Evolutionary conservation across 2,888 invertebrate species (phyloP).

Genomic region (Cepaea hortensis): DNA sequence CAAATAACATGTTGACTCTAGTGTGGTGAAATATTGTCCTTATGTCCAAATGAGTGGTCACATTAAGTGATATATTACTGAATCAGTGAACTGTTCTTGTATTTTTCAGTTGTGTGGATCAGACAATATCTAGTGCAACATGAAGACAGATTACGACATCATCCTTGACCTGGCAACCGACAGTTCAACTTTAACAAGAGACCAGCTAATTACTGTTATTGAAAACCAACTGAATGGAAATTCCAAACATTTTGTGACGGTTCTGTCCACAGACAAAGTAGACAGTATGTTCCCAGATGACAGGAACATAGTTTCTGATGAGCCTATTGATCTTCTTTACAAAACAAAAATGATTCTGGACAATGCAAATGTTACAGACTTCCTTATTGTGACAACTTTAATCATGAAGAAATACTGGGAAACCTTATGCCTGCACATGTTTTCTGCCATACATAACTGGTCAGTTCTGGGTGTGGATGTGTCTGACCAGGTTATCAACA

Average conservation of each 20-base stretch:
- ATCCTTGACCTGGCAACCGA: conserved; percentile 43
- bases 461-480: conserved; percentile 42
- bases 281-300: neutral
- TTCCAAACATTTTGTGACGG: conserved; percentile 10
- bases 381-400: conserved; percentile 40
- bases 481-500: neutral
- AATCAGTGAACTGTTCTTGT: neutral
- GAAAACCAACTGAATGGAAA: conserved; percentile 26
- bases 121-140: neutral
- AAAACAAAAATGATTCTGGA: conserved; percentile 51
- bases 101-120: neutral
- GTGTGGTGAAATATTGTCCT: too few species aligned
- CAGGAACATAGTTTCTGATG: conserved; percentile 19
- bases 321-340: conserved; percentile 47
- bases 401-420: conserved; percentile 50
- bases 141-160: conserved; percentile 17
- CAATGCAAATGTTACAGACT: conserved; percentile 20
- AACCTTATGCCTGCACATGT: conserved; percentile 39
- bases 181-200: neutral
- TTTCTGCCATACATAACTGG: conserved; percentile 48
- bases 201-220: conserved; percentile 8
- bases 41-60: too few species aligned
- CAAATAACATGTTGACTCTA: too few species aligned
- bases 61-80: too few species aligned
- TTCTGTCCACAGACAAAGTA: neutral